A percentile compares a stretch with the other conserved stretches of the same genome.
These are phyloP conservation scores for Chelonus formosanus DNA, from an alignment of 2,888 invertebrate genomes.

Conservation along the genomic window DNA sequence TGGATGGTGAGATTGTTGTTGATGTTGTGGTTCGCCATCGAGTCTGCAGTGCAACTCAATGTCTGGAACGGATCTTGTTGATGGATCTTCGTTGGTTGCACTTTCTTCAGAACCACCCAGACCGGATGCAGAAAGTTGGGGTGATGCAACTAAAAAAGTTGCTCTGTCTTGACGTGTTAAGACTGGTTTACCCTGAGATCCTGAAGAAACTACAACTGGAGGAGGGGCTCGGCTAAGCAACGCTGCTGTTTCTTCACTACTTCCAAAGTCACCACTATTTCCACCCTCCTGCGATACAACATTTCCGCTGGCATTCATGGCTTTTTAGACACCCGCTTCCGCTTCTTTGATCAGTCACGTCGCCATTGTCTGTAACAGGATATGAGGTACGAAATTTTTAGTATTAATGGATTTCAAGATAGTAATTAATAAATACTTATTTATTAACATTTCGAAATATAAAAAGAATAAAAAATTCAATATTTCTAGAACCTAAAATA, in stretches of 20 bases:
- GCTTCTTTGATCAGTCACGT: conserved; percentile 47
- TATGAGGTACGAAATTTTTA: no score
- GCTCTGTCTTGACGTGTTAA: conserved; percentile 88
- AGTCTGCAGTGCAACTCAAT: conserved; percentile 81
- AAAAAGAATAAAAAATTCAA: no score
- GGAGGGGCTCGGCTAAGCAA: conserved; percentile 74
- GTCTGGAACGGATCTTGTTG: conserved; percentile 81
- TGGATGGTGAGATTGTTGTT: conserved; percentile 41
- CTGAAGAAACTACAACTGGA: conserved; percentile 58
- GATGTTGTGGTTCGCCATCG: conserved; percentile 65
- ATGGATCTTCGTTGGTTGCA: conserved; percentile 74
- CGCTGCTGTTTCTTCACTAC: conserved; percentile 85
- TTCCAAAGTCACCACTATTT: conserved; percentile 62
- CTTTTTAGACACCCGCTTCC: conserved; percentile 35
- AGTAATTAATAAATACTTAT: no score
- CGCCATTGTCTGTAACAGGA: conserved; percentile 52
- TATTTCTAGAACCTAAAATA: no score
- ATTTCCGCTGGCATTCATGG: conserved; percentile 60
- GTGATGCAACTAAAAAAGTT: conserved; percentile 76
- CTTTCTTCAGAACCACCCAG: conserved; percentile 83
- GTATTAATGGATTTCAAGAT: no score
- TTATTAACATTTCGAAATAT: no score
- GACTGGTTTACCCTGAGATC: conserved; percentile 73
- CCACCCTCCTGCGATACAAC: conserved; percentile 56
- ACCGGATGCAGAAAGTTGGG: conserved; percentile 74